Conservation (phyloP, 2,888 invertebrate genomes). For the Nycteola revayana region DNA sequence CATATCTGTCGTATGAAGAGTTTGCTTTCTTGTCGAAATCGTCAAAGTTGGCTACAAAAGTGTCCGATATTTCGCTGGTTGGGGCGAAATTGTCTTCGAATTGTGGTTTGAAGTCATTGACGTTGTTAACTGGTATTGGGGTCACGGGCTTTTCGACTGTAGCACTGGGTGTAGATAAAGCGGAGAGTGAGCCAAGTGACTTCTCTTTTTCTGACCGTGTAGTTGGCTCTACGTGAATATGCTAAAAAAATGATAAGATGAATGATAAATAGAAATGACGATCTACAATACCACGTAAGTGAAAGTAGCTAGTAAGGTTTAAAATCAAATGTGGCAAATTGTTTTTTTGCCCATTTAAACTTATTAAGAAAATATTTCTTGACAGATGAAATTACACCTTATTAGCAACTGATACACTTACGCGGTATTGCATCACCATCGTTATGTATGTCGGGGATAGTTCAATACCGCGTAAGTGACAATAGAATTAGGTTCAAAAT, state of each 20-base stretch:
- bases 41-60: conserved; percentile 86
- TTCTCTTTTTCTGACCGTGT: conserved; percentile 51
- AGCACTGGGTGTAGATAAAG: conserved; percentile 22
- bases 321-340: no score
- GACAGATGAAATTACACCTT: no score
- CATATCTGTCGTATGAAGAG: conserved; percentile 89
- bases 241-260: conserved; percentile 40
- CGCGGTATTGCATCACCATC: no score
- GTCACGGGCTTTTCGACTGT: conserved; percentile 18
- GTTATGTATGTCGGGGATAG: no score
- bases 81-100: conserved; percentile 85
- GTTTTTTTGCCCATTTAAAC: no score
- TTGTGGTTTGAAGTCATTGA: conserved; percentile 72
- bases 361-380: no score
- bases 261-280: not conserved
- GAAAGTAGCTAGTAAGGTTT: no score
- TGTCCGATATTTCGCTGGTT: conserved; percentile 54
- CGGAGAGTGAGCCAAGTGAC: conserved; percentile 29
- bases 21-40: conserved; percentile 81
- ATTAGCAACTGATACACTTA: no score
- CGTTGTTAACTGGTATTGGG: conserved; percentile 27
- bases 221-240: conserved; percentile 62
- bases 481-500: no score
- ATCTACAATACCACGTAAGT: no score
- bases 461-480: no score